These are phyloP conservation scores for Epiblema foenella DNA, from an alignment of 2,888 invertebrate species.

Conservation along the genomic window DNA sequence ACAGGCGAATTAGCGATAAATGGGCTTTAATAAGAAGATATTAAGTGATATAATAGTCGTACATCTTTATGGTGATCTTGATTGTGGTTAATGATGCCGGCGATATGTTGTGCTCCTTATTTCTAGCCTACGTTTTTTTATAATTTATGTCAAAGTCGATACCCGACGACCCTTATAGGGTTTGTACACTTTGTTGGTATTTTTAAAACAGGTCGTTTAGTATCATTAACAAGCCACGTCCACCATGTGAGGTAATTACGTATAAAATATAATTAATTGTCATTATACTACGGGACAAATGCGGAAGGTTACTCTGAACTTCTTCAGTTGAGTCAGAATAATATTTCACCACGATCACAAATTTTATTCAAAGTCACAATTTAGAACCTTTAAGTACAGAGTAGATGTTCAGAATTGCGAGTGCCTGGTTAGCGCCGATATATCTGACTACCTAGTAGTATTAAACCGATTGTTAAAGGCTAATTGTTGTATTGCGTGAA, in stretches of 20 bases:
- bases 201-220: neutral
- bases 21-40: slow-evolving; percentile 34
- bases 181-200: slow-evolving; percentile 3
- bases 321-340: neutral
- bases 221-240: neutral
- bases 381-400: neutral
- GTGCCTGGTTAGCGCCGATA: too few species aligned
- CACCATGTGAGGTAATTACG: too few species aligned
- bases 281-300: neutral
- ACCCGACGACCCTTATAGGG: too few species aligned
- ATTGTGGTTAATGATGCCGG: slow-evolving; percentile 31
- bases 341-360: neutral
- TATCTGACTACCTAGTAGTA: neutral
- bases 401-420: too few species aligned
- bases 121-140: slow-evolving; percentile 26
- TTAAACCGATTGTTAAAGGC: slow-evolving; percentile 3
- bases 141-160: slow-evolving; percentile 10
- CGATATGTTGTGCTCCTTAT: slow-evolving; percentile 22
- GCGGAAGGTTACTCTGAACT: neutral
- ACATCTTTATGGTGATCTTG: slow-evolving; percentile 37
- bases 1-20: slow-evolving; percentile 37
- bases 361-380: neutral
- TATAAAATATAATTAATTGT: neutral
- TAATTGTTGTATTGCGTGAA: slow-evolving; percentile 5
- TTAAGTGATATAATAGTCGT: slow-evolving; percentile 22